phyloP scores from a whole-genome alignment of 1,140 invertebrate species.

The Stegodyphus mimosarum region DNA sequence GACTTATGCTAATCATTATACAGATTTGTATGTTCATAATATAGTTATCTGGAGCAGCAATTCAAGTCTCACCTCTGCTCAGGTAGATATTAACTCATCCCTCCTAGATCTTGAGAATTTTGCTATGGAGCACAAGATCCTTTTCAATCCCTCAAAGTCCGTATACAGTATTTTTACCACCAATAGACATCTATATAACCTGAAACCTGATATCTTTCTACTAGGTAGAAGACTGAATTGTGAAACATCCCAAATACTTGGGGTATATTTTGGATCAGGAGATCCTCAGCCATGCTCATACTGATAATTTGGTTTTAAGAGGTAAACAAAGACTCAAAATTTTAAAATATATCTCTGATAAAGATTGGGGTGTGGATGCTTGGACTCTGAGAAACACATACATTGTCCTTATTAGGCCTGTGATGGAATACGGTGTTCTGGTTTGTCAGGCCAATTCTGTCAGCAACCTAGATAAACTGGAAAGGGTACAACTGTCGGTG shows the following conservation, averaged over 20 bases:
- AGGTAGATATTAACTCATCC: no score
- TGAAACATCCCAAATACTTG: conserved; percentile 23
- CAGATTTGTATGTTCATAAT: conserved; percentile 8
- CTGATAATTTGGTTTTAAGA: not conserved
- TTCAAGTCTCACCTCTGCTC: not conserved
- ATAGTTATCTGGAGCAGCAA: conserved; percentile 5
- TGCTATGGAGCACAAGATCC: conserved; percentile 8
- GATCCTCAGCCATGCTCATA: not conserved
- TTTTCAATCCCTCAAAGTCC: conserved; percentile 20
- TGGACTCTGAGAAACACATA: not conserved
- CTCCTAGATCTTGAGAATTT: not conserved
- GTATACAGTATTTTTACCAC: conserved; percentile 15
- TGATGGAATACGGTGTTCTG: not conserved
- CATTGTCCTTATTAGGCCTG: not conserved
- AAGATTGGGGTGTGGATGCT: not conserved
- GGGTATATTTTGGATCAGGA: not conserved
- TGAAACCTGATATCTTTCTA: not conserved
- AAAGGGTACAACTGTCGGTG: not conserved
- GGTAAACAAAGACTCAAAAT: not conserved
- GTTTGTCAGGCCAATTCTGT: not conserved
- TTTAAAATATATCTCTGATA: not conserved
- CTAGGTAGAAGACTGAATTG: not conserved
- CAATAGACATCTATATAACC: conserved; percentile 26
- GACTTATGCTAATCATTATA: not conserved
- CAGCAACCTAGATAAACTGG: not conserved